phyloP scores from a whole-genome alignment of 2,888 invertebrate species.

The Heliothis peltigera region DNA sequence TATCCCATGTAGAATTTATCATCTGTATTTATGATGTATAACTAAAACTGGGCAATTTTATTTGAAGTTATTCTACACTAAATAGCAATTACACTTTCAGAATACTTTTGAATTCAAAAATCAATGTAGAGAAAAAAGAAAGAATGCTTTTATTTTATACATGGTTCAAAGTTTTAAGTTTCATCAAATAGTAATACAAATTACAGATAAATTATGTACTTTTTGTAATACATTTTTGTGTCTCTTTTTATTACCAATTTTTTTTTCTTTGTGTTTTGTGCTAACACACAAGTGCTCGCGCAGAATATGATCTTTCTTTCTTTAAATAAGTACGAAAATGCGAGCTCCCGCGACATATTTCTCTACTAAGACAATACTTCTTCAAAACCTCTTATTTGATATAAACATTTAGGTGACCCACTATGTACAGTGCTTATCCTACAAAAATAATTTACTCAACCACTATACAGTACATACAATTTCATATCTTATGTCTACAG shows the following conservation, averaged over 20 bases:
- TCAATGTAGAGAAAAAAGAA: not conserved
- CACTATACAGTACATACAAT: conserved; percentile 87
- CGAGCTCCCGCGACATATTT: conserved; percentile 72
- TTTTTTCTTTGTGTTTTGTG: no score
- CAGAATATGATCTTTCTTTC: no score
- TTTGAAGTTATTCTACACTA: conserved; percentile 11
- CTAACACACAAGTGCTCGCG: no score
- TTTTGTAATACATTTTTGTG: no score
- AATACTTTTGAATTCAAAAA: not conserved
- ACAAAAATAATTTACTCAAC: conserved; percentile 89
- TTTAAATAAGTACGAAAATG: conserved; percentile 59
- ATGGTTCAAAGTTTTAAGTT: no score
- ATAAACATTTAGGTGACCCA: conserved; percentile 84
- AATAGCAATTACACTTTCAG: not conserved
- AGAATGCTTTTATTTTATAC: no score
- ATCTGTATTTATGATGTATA: conserved; percentile 44
- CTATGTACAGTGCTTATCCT: conserved; percentile 88
- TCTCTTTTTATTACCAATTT: no score
- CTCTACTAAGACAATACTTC: conserved; percentile 76
- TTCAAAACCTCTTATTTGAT: conserved; percentile 76
- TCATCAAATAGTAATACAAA: no score
- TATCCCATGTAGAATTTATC: conserved; percentile 18
- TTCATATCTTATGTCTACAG: conserved; percentile 69
- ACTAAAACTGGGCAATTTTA: conserved; percentile 27
- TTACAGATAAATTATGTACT: no score